Base-by-base conservation (phyloP, 2,797 vertebrate species). In the Chaenodraco wilsoni region DNA sequence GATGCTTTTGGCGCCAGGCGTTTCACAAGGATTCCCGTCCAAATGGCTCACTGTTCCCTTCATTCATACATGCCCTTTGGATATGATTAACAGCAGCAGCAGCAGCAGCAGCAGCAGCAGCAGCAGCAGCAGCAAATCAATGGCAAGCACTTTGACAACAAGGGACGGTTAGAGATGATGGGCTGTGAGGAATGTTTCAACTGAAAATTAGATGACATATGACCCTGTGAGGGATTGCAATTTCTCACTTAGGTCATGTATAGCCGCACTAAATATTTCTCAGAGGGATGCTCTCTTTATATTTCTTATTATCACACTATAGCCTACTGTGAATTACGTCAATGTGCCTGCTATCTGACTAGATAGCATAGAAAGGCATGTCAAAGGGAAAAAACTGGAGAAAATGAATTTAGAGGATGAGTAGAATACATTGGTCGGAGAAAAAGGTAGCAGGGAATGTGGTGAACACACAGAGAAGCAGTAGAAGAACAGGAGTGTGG, bases 91-190 rank as follows among this genome's bases (percentile, higher is more conserved):
- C 52, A 50, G 69, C 56, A 69, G 48, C 69, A 51, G 48, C 69
- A 51, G 56, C 69, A 51, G 56, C 44, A 56, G 70, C 62, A 84
- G n/a, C n/a, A n/a, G 56, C 69, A 51, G 56, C 44, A 56, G 70
- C 62, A 84, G 48, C 69, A 51, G 56, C 69, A 51, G 56, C 44
- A 56, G 70, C 62, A 84, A 81, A 88, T 92, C 79, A 89, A 78
- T 78, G 65, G 63, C 50, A 75, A 69, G 82, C 69, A 63, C 84
- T 79, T 76, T 51, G 58, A 74, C 69, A 69, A 41, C 68, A 48
- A 46, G 49, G 45, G 49, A 74, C 4, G 6, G 52, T 61, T 79
- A 51, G 78, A 79, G 76, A 81, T 74, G 45, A 83, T 45, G 27
- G 69, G 44, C 65, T 76, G 69, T 67, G 52, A 71, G 48, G 56